Conservation (phyloP, 2,797 vertebrate species). For the Acipenser ruthenus region DNA sequence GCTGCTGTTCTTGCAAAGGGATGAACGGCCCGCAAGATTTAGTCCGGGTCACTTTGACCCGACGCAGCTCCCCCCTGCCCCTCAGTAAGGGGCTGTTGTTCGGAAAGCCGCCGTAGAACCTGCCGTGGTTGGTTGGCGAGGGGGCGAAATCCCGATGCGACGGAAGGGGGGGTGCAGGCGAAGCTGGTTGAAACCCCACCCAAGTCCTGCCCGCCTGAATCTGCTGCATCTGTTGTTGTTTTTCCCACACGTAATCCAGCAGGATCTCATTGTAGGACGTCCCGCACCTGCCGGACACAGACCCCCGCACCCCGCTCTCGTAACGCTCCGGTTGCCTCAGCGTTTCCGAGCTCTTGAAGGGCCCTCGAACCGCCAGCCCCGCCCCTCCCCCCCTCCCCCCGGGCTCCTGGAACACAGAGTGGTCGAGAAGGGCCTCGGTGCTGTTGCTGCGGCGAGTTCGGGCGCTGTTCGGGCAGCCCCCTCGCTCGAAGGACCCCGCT, state of each 20-base stretch:
- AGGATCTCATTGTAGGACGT: slow-evolving; percentile 71
- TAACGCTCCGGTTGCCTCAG: slow-evolving; percentile 50
- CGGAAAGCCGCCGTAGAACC: no score
- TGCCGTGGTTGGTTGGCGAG: slow-evolving; percentile 45
- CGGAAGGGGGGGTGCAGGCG: slow-evolving; percentile 48
- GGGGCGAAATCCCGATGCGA: slow-evolving; percentile 56
- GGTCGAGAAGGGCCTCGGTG: slow-evolving; percentile 78
- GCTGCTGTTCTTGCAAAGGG: slow-evolving; percentile 54
- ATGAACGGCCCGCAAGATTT: slow-evolving; percentile 78
- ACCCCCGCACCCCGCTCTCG: slow-evolving; percentile 47
- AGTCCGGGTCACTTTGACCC: slow-evolving; percentile 67
- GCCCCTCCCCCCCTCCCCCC: slow-evolving; percentile 16
- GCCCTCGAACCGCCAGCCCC: slow-evolving; percentile 51
- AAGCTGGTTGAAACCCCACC: not conserved
- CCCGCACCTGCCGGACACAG: slow-evolving; percentile 50
- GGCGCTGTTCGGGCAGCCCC: slow-evolving; percentile 62
- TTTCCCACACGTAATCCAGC: slow-evolving; percentile 81
- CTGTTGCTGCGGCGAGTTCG: slow-evolving; percentile 84
- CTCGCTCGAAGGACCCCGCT: slow-evolving; percentile 48
- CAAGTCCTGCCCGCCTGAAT: slow-evolving; percentile 36
- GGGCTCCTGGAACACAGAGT: slow-evolving; percentile 56
- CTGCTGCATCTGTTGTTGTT: slow-evolving; percentile 47
- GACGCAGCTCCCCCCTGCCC: slow-evolving; percentile 51
- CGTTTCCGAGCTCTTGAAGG: slow-evolving; percentile 78
- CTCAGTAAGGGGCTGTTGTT: slow-evolving; percentile 61